Base-by-base conservation (phyloP, 2,797 vertebrate species). In the Rhyacichthys aspro region DNA sequence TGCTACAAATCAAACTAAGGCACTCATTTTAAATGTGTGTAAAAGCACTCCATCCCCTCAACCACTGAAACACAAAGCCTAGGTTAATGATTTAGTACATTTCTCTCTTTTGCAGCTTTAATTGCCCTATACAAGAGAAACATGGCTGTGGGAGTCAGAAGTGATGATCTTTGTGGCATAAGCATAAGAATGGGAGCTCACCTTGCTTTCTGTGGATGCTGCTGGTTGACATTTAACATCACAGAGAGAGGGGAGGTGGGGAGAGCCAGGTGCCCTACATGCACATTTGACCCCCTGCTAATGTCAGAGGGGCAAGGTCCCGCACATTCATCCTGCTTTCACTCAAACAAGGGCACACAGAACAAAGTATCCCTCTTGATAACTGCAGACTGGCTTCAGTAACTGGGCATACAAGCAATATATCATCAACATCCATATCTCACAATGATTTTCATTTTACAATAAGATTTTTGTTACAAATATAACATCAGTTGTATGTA, bases 181-280 rank as follows among this genome's bases (percentile, higher is more conserved):
- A 79, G 85, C 86, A 77, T 84, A 57, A 82, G 86, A 90, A 88
- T 86, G 64, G 85, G 86, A 72, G 82, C 81, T 82, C 72, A 70
- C 70, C 67, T 83, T 68, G 78, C 82, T 86, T 85, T 82, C 70
- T 84, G 43, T 80, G 81, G 81, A 84, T 78, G 72, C 74, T 81
- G 82, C 81, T 81, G 76, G 85, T 84, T 92, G 91, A 92, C 91
- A 93, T 93, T 93, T 93, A 90, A 90, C 86, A 90, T 89, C 90
- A 89, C 80, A 85, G 83, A 91, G 91, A 88, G 84, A 89, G 84
- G 80, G 92, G 90, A 91, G 88, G 86, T 89, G 82, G 49, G 49
- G 77, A 87, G 84, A 88, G 89, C 87, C 89, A 90, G 80, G 86
- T 91, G 90, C 84, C 89, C 86, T 85, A 93, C 90, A 92, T 90